A percentile compares a stretch with the other conserved stretches of the same genome.
These are phyloP conservation scores for Odocoileus hemionus DNA, from an alignment of 2,113 vertebrate species.

Conservation along the genomic window DNA sequence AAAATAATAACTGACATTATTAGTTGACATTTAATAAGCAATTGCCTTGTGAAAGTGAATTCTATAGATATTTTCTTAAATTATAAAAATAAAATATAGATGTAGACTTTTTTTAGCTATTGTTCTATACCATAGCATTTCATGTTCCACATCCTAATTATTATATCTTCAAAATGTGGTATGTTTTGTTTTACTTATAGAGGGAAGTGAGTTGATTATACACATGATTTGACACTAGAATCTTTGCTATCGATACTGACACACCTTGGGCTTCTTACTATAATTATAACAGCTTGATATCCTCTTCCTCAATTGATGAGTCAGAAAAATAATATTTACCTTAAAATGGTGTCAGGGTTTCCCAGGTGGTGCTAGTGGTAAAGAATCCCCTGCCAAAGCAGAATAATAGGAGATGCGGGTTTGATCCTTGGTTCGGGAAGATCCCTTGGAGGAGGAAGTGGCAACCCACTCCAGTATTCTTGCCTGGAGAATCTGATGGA, in stretches of 20 bases:
- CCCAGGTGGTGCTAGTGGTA: too few relatives aligned
- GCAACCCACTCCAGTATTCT: too few relatives aligned
- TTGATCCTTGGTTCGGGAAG: too few relatives aligned
- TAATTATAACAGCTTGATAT: neutral
- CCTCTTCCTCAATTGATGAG: neutral
- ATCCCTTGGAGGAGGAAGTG: too few relatives aligned
- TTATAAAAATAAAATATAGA: neutral
- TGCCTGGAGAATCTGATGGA: too few relatives aligned
- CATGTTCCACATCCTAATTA: neutral
- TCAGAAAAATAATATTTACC: neutral
- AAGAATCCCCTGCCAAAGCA: too few relatives aligned
- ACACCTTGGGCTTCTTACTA: neutral
- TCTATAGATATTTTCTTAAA: neutral
- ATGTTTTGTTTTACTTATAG: neutral
- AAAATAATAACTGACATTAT: neutral
- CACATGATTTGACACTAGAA: neutral
- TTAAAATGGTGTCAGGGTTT: neutral
- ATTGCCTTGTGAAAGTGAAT: neutral
- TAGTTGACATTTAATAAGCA: neutral
- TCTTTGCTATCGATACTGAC: neutral
- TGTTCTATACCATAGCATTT: neutral
- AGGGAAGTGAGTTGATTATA: neutral
- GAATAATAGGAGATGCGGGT: too few relatives aligned
- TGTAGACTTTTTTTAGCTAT: neutral
- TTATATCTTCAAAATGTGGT: neutral